Conservation (phyloP, 2,797 vertebrate species). For the Scleropages formosus region DNA sequence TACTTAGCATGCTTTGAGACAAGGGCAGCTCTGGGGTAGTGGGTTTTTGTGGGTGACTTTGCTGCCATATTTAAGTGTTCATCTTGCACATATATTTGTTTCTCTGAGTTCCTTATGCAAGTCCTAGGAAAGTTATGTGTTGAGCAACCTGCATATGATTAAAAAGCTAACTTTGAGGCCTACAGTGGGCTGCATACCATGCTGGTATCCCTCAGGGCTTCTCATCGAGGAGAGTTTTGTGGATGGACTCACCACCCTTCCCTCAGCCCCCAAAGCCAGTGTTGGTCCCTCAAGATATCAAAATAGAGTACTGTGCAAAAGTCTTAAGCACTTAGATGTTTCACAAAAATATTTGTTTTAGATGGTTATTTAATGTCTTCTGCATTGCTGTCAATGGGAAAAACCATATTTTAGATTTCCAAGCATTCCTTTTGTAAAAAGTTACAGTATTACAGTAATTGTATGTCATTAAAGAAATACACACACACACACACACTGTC, state of each 20-base stretch:
- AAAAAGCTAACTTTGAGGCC: not conserved
- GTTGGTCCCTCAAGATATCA: constrained; percentile 7
- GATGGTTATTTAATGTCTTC: not conserved
- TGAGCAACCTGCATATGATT: not conserved
- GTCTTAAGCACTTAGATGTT: not conserved
- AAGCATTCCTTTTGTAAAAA: too few species aligned
- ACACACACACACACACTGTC: too few species aligned
- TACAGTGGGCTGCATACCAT: not conserved
- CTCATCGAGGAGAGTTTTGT: not conserved
- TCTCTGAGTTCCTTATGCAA: not conserved
- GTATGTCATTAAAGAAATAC: too few species aligned
- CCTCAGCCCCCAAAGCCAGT: not conserved
- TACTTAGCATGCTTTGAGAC: too few species aligned
- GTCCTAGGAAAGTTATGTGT: not conserved
- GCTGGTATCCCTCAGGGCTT: not conserved
- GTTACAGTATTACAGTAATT: too few species aligned
- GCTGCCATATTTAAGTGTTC: not conserved
- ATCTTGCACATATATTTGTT: not conserved
- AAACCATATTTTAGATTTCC: too few species aligned
- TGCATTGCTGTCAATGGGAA: too few species aligned
- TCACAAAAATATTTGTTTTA: too few species aligned
- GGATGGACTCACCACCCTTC: not conserved
- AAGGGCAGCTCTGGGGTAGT: not conserved
- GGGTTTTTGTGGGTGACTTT: not conserved
- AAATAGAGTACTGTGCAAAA: not conserved